These are phyloP conservation scores for Macaca fascicularis DNA, from an alignment of 2,113 vertebrate genomes.

Conservation along the genomic window T2T-MFA8v1.1 NC_088391.1:22374501-22375000, in stretches of 20 bases:
- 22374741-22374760: neutral
- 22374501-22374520: neutral
- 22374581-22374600: neutral
- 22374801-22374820: neutral
- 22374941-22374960: neutral
- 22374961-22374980: neutral
- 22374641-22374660: neutral
- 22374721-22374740: neutral
- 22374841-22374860: neutral
- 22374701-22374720: neutral
- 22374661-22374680: neutral
- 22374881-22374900: neutral
- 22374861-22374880: neutral
- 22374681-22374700: neutral
- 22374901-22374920: constrained; percentile 20
- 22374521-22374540: neutral
- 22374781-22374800: neutral
- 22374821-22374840: neutral
- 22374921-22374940: constrained; percentile 25
- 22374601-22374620: neutral
- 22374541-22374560: neutral
- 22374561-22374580: neutral
- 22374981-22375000: constrained; percentile 12
- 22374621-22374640: neutral
- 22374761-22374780: neutral